Evolutionary conservation across 2,888 invertebrate species (phyloP).

Genomic region (Aphelenchoides bicaudatus): DNA sequence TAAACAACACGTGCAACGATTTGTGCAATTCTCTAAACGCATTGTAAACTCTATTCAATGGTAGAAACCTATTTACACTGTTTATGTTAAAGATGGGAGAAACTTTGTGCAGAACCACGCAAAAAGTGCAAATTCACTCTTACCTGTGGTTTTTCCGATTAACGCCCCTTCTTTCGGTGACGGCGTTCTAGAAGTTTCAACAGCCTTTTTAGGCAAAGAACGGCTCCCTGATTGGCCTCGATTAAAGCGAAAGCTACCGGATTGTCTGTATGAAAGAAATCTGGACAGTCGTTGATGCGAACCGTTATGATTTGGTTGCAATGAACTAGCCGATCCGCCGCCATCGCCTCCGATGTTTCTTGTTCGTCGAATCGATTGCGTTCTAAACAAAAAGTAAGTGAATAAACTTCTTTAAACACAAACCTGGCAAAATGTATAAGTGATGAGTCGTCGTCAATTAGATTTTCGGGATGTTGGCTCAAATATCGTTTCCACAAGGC

Average conservation of each 20-base stretch:
- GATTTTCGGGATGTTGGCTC: slow-evolving; percentile 57
- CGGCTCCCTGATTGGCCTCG: slow-evolving; percentile 38
- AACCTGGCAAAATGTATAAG: slow-evolving; percentile 56
- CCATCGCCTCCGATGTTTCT: slow-evolving; percentile 32
- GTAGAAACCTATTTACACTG: neutral
- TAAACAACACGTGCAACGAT: too few species aligned
- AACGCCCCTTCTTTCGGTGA: slow-evolving; percentile 3
- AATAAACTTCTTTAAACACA: slow-evolving; percentile 11
- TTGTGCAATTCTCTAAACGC: neutral
- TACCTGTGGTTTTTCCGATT: slow-evolving; percentile 10
- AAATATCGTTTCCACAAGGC: slow-evolving; percentile 53
- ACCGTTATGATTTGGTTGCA: slow-evolving; percentile 37
- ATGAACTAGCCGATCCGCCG: slow-evolving; percentile 39
- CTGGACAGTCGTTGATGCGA: slow-evolving; percentile 39
- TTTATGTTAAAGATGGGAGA: neutral
- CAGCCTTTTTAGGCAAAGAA: slow-evolving; percentile 20
- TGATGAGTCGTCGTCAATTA: slow-evolving; percentile 59
- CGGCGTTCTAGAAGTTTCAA: slow-evolving; percentile 9
- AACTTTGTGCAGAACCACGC: too few species aligned
- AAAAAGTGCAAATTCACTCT: too few species aligned
- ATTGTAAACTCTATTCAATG: too few species aligned
- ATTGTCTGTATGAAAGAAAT: slow-evolving; percentile 44
- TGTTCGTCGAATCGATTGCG: slow-evolving; percentile 37
- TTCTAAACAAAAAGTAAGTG: slow-evolving; percentile 26
- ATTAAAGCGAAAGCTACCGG: slow-evolving; percentile 54